Conservation (phyloP, 2,113 vertebrate genomes). For the Poecilia latipinna region DNA sequence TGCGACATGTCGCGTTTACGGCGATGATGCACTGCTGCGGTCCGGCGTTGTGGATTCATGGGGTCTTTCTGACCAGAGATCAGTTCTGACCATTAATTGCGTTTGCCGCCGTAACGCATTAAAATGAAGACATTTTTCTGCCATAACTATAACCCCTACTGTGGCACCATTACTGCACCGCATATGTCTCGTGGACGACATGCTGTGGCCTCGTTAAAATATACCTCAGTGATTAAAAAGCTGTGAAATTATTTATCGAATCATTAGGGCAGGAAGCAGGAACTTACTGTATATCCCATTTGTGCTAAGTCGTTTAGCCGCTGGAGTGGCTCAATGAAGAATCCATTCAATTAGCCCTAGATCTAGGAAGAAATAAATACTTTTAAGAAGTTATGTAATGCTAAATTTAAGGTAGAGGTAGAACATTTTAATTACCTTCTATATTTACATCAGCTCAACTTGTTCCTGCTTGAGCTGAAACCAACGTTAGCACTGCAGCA, state of each 20-base stretch:
- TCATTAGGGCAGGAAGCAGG: not conserved
- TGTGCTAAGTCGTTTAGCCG: not conserved
- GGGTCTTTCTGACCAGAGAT: not conserved
- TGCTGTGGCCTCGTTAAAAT: constrained; percentile 14
- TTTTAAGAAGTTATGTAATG: not conserved
- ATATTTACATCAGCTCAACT: not conserved
- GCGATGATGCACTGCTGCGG: not conserved
- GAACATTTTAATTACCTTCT: not conserved
- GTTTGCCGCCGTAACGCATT: constrained; percentile 60
- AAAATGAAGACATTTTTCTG: constrained; percentile 26
- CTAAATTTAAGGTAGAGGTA: not conserved
- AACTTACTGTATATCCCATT: not conserved
- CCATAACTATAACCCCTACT: constrained; percentile 14
- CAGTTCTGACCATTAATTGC: constrained; percentile 20
- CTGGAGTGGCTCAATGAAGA: not conserved
- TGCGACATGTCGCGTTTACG: not conserved
- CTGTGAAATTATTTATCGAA: not conserved
- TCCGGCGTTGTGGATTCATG: too few relatives aligned
- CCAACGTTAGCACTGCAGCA: not conserved
- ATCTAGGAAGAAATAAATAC: not conserved
- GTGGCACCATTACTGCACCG: constrained; percentile 1
- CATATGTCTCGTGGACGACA: not conserved
- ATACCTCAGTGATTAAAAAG: not conserved
- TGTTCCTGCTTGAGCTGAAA: too few relatives aligned
- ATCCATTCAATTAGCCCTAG: not conserved